Conservation (phyloP, 2,888 invertebrate species). For the Hypselothyrea guttata region DNA sequence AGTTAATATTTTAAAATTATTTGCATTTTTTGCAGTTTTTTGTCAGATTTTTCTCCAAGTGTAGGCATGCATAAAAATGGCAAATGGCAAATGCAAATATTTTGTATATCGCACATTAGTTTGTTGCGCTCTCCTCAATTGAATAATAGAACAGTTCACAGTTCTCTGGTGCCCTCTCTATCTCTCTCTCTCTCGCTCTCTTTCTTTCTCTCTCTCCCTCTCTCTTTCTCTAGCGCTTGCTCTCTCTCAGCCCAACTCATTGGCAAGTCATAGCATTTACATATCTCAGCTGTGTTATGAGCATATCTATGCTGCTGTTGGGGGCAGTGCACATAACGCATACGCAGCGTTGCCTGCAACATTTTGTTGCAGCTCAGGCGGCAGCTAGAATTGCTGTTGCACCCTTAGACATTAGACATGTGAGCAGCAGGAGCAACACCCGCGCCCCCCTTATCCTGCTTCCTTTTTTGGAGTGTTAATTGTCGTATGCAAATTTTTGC, state of each 20-base stretch:
- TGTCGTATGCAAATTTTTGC: slow-evolving; percentile 79
- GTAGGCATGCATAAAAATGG: neutral
- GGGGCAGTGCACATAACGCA: slow-evolving; percentile 54
- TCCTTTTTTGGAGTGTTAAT: slow-evolving; percentile 75
- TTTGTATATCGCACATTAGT: slow-evolving; percentile 46
- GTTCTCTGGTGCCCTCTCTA: too few relatives aligned
- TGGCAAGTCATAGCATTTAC: slow-evolving; percentile 47
- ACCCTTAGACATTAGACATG: slow-evolving; percentile 37
- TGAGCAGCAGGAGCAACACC: slow-evolving; percentile 14
- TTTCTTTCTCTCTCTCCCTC: too few relatives aligned
- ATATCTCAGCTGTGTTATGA: slow-evolving; percentile 41
- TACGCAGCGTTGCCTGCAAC: slow-evolving; percentile 52
- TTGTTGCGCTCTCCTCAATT: slow-evolving; percentile 43
- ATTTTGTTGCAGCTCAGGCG: slow-evolving; percentile 40
- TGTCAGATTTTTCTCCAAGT: neutral
- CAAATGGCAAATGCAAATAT: slow-evolving; percentile 34
- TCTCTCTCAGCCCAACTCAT: too few relatives aligned
- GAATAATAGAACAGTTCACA: slow-evolving; percentile 36
- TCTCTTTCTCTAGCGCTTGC: too few relatives aligned
- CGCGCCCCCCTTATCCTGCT: slow-evolving; percentile 12
- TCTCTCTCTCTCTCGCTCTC: too few relatives aligned
- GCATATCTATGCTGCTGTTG: slow-evolving; percentile 16
- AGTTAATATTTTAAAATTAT: too few relatives aligned
- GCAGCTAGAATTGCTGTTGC: slow-evolving; percentile 20
- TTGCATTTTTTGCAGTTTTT: slow-evolving; percentile 26